Evolutionary conservation across 1,140 invertebrate genomes (phyloP), one percentile per base, ranked within the genome.

Genomic region (Triops longicaudatus): DNA sequence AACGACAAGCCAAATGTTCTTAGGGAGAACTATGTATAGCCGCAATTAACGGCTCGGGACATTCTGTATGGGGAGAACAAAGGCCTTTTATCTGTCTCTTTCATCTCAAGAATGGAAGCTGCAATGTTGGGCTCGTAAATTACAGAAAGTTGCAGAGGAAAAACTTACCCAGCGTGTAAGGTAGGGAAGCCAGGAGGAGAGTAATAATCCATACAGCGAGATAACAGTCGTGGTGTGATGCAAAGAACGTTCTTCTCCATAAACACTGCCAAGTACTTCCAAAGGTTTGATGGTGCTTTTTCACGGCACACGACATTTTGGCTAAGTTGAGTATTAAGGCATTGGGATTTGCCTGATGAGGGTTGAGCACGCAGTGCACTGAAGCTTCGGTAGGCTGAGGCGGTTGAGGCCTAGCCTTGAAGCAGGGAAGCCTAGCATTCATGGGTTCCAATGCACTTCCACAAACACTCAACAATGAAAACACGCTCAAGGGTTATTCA

Each of bases 11-110:
- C 50, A 63, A 17, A 63, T 12, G 50, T 17, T 22, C 50, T 63
- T n/a, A n/a, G n/a, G 50, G 50, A 22, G 22, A 17, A 63, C 50
- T 63, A 63, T 63, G 50, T 63, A 63, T 22, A 63, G 50, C 50
- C 50, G 50, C 50, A 63, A 63, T 63, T 63, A 63, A 63, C 50
- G 50, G 6, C 50, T 63, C 50, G 17, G 31, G 7, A 37, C 50
- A 63, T n/a, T n/a, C 50, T 6, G 3, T 63, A 63, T 63, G 22
- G 22, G 50, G 50, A 7, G 50, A 63, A 63, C 50, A 63, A 22
- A 63, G 50, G 50, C 50, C 50, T 63, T 63, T 63, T n/a, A 63
- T 63, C 31, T 37, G 31, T 37, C 50, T 63, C 50, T 63, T 63
- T 63, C 50, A 63, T 63, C n/a, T 63, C 2, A 63, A 17, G 50